Conservation (phyloP, 2,888 invertebrate genomes). For the Volucella zonaria region DNA sequence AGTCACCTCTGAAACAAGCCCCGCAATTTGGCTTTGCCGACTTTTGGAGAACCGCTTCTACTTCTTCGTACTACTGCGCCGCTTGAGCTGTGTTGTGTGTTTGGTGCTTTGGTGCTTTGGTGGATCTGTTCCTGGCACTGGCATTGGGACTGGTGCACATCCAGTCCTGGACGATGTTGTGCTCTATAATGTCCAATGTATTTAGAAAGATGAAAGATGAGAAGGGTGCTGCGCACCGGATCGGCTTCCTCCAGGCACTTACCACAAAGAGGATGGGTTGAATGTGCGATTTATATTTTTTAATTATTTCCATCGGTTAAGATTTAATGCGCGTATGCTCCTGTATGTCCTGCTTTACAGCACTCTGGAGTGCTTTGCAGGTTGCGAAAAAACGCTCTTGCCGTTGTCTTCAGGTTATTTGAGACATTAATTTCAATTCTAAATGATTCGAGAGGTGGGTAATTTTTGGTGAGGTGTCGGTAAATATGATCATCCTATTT, state of each 20-base stretch:
- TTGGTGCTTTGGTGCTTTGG: slow-evolving; percentile 2
- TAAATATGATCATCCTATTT: slow-evolving; percentile 71
- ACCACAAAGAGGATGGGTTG: slow-evolving; percentile 67
- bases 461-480: slow-evolving; percentile 70
- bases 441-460: slow-evolving; percentile 70
- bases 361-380: background rate
- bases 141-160: slow-evolving; percentile 14
- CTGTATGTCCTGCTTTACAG: slow-evolving; percentile 51
- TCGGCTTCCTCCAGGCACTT: slow-evolving; percentile 48
- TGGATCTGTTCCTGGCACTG: background rate
- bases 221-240: slow-evolving; percentile 48
- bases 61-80: background rate
- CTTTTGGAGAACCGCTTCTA: slow-evolving; percentile 42
- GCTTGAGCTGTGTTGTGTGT: slow-evolving; percentile 5
- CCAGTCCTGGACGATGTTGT: slow-evolving; percentile 21
- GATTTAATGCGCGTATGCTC: slow-evolving; percentile 65
- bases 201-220: slow-evolving; percentile 74
- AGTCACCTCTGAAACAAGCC: slow-evolving; percentile 48
- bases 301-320: slow-evolving; percentile 71
- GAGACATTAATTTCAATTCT: slow-evolving; percentile 73
- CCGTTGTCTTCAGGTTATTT: slow-evolving; percentile 67
- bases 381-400: background rate
- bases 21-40: slow-evolving; percentile 59
- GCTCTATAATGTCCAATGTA: slow-evolving; percentile 62
- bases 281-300: slow-evolving; percentile 74